Evolutionary conservation across 2,888 invertebrate species (phyloP), one percentile per base, ranked within the genome.

Genomic region (Drosophila putrida): DNA sequence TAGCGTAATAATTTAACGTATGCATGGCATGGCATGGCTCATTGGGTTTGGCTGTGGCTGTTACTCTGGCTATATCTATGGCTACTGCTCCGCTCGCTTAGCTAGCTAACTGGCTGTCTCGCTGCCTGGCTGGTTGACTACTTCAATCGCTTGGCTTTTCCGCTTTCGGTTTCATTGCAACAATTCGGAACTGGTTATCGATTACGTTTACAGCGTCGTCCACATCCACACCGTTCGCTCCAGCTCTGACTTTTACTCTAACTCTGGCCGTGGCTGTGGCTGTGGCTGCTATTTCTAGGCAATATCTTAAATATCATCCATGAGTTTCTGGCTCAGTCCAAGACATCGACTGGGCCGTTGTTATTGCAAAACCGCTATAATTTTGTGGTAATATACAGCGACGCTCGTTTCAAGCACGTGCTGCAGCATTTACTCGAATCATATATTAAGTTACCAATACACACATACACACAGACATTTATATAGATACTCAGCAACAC

Each of bases 101-200:
- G 71, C 68, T 64, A 60, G 68, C 58, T 65, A 63, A 50, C 66
- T 67, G 57, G 63, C 72, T 25, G 55, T 31, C 38, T 41, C 25
- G 58, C 43, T 55, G 59, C 39, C 11, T 62, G 64, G 28, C 55
- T 71, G 59, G 76, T 73, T 77, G 70, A 66, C 68, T 64, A 46
- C 75, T 61, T 75, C 75, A 70, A 74, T 80, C 71, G 71, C 77
- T 80, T 81, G 78, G 84, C 77, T 83, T 85, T 85, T 87, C 82
- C 88, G 89, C 89, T 89, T 89, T 89, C 89, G 79, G 86, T 89
- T 89, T 89, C 89, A 89, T 86, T 89, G 87, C 82, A 83, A 85
- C 87, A 86, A 85, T 86, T 77, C 82, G 79, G 79, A 88, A 88
- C 89, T 88, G 86, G 88, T 89, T 89, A 89, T 87, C 88, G 88